Evolutionary conservation across 37 sponge, comb jelly and placozoan genomes (phyloP), one percentile per base, ranked within the genome.

Genomic region (Mnemiopsis leidyi): DNA sequence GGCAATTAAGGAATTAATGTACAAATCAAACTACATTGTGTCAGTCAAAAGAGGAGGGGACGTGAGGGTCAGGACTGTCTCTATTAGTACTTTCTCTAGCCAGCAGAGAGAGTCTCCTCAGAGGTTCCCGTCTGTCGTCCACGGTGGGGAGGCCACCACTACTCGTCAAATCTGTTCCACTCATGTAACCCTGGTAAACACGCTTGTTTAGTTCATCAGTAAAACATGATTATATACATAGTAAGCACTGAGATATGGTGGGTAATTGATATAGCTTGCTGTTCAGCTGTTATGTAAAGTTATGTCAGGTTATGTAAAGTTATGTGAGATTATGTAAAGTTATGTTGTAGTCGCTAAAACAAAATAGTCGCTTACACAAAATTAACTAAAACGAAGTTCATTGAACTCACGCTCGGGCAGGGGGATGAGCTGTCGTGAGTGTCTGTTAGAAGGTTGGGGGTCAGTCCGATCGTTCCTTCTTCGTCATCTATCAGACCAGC

Each of bases 161-260:
- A n/a, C 25, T 20, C 9, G 61, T 40, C 61, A 85, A 61, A 37
- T 85, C 90, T 0, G 90, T 85, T 16, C 90, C 90, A 28, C 90
- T 85, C 23, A 36, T 85, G 90, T 85, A 85, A 33, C 35, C 90
- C 90, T 85, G 90, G n/a, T n/a, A n/a, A n/a, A n/a, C n/a, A n/a
- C n/a, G n/a, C n/a, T n/a, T n/a, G n/a, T n/a, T n/a, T n/a, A n/a
- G n/a, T n/a, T n/a, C n/a, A n/a, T n/a, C n/a, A n/a, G n/a, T n/a
- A n/a, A n/a, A n/a, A n/a, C n/a, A n/a, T n/a, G n/a, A n/a, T n/a
- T n/a, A n/a, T n/a, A n/a, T n/a, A n/a, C n/a, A n/a, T n/a, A n/a
- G n/a, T n/a, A n/a, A n/a, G n/a, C n/a, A n/a, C n/a, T n/a, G n/a
- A n/a, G n/a, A n/a, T n/a, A n/a, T n/a, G n/a, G n/a, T n/a, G n/a